Percentiles rank a stretch among this genome's conserved stretches.
Evolutionary conservation across 2,888 invertebrate species (phyloP).

Genomic region (Chloromyia formosa): DNA sequence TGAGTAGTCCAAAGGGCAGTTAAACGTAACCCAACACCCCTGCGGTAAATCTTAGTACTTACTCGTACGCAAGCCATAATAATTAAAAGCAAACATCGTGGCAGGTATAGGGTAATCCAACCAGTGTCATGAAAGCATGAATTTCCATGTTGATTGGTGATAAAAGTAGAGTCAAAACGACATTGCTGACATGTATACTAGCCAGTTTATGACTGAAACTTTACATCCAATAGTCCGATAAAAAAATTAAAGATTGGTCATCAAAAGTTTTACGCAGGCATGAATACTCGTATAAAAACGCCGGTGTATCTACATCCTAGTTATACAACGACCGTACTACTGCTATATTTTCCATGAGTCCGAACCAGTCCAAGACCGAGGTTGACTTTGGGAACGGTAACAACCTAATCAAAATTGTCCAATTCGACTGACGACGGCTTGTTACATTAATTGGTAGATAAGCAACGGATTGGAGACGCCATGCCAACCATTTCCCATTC

Average conservation of each 20-base stretch:
- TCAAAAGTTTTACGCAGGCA: slow-evolving; percentile 1
- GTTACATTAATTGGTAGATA: slow-evolving; percentile 32
- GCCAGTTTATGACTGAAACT: slow-evolving; percentile 22
- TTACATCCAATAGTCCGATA: slow-evolving; percentile 13
- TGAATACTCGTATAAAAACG: neutral
- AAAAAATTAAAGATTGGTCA: neutral
- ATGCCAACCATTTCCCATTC: neutral
- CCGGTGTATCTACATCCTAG: neutral
- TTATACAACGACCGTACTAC: neutral
- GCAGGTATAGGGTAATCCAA: no score
- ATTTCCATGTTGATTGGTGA: slow-evolving; percentile 39
- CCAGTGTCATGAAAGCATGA: slow-evolving; percentile 27
- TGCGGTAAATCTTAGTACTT: no score
- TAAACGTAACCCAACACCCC: no score
- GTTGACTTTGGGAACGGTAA: neutral
- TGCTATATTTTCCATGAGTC: neutral
- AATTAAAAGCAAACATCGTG: neutral
- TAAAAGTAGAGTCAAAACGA: slow-evolving; percentile 25
- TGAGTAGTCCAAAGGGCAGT: no score
- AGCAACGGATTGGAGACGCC: neutral
- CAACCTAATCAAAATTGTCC: slow-evolving; percentile 29
- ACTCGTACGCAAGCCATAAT: no score
- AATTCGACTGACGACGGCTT: slow-evolving; percentile 12
- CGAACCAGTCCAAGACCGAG: neutral
- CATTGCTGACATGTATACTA: slow-evolving; percentile 39